Base-by-base conservation (phyloP, 2,888 invertebrate genomes). In the Sympetrum striolatum region DNA sequence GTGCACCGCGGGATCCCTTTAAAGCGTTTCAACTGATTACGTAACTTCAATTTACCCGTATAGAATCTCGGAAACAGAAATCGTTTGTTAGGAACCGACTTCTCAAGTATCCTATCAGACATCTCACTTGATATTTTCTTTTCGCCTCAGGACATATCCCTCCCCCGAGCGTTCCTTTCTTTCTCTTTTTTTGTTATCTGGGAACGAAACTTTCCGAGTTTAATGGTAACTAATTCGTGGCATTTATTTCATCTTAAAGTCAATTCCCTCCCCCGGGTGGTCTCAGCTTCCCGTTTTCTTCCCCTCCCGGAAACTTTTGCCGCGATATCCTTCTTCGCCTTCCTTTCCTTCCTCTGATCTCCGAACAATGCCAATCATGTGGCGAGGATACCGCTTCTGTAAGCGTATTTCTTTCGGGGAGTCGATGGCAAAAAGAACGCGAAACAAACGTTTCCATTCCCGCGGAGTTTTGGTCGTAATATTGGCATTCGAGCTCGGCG, bases 311-410 rank as follows among this genome's bases (percentile, higher is more conserved):
- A 53, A 53, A 15, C 73, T 73, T 73, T 31, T 22, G 25, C 31
- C 31, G 14, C 14, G 73, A 31, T 22, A 31, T 73, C 31, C 73
- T 2, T 31, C 31, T 1, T 31, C 31, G 25, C 31, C 15, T 31
- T 22, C 5, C n/a, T n/a, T n/a, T n/a, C 64, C 14, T 73, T 73
- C 31, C 60, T 86, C 39, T 64, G 86, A 86, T 60, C 86, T 86
- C 60, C 25, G 86, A 60, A 39, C 86, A 58, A 37, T 86, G 86
- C 64, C 86, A 86, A 86, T 60, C 86, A 60, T 37, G 35, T 37
- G 14, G 60, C 35, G 86, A 35, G 64, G 64, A 48, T 64, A 86
- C n/a, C 37, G 64, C 58, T 86, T n/a, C 31, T 35, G 86, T 86
- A 58, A 60, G 86, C 86, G 37, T 58, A 37, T 60, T 64, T 86